Conservation (phyloP, 2,113 vertebrate genomes). For the Corynorhinus townsendii region DNA sequence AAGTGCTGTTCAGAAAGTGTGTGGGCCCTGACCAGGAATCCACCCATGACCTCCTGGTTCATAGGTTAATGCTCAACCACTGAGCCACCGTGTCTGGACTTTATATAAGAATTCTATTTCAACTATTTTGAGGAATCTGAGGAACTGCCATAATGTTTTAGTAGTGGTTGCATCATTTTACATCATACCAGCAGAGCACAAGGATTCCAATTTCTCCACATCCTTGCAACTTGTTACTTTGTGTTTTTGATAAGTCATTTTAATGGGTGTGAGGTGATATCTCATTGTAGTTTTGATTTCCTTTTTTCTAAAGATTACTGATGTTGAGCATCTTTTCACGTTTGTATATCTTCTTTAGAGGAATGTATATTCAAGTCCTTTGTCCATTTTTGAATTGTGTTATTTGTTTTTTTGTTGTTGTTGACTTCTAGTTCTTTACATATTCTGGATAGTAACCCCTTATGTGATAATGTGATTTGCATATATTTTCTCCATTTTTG, state of each 20-base stretch:
- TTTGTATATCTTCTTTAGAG: neutral
- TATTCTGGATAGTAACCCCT: neutral
- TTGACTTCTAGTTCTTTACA: neutral
- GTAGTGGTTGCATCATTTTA: neutral
- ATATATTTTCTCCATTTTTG: neutral
- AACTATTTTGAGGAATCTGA: neutral
- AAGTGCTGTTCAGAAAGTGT: too few species aligned
- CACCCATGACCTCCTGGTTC: too few species aligned
- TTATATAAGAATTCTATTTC: neutral
- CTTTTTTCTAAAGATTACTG: neutral
- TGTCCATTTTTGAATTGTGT: neutral
- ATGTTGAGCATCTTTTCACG: neutral
- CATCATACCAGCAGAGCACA: neutral
- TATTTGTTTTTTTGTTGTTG: neutral
- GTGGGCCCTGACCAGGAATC: too few species aligned
- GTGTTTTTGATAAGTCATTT: neutral
- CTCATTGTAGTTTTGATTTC: neutral
- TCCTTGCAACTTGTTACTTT: neutral
- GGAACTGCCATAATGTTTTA: neutral
- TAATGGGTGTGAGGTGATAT: neutral
- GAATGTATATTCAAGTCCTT: neutral
- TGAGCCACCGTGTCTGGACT: too few species aligned
- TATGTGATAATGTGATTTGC: neutral
- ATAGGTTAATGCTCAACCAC: too few species aligned
- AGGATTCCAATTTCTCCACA: neutral